Evolutionary conservation across 2,888 invertebrate genomes (phyloP).

Genomic region (Diarsia dahlii): DNA sequence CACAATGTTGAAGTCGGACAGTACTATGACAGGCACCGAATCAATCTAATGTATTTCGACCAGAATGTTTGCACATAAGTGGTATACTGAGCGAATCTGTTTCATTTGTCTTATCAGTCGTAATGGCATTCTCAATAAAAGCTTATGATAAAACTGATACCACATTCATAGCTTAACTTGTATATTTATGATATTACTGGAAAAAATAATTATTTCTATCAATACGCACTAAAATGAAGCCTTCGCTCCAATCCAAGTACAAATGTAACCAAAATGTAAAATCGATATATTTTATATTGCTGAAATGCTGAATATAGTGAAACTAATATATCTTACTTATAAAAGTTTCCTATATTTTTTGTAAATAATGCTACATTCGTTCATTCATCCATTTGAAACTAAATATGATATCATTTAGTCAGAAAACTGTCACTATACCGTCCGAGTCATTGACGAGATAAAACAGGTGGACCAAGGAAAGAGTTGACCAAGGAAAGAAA

Average conservation of each 20-base stretch:
- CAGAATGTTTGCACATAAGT: neutral
- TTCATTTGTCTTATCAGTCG: constrained; percentile 17
- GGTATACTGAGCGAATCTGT: constrained; percentile 4
- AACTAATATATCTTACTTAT: no score
- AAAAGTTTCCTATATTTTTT: no score
- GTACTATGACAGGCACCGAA: no score
- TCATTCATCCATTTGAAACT: neutral
- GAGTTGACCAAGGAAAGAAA: neutral
- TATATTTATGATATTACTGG: neutral
- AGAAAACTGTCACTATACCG: neutral
- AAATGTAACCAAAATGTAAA: no score
- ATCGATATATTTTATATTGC: no score
- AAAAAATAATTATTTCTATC: neutral
- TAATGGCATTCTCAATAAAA: constrained; percentile 23
- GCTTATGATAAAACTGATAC: constrained; percentile 21
- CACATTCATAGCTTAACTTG: neutral
- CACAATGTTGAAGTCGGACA: neutral
- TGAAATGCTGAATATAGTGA: no score
- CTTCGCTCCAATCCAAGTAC: no score
- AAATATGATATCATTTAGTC: neutral
- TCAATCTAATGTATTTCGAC: neutral
- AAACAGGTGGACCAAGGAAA: neutral
- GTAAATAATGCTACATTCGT: no score
- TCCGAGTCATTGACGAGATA: neutral
- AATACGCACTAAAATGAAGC: no score